Conservation (phyloP, 2,888 invertebrate genomes). For the Perizoma affinitatum region DNA sequence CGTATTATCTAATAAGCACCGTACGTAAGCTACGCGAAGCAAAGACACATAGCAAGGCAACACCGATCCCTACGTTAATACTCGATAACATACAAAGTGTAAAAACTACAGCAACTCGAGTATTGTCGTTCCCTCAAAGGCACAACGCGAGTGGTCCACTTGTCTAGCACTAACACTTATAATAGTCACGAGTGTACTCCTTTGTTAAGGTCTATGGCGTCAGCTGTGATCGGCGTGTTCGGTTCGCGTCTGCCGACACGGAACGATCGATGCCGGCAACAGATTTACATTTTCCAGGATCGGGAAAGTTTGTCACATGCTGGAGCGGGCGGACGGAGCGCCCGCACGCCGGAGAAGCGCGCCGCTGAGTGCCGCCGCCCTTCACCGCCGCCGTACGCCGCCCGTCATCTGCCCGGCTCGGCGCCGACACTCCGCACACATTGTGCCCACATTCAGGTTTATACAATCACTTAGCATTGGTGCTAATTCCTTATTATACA, state of each 20-base stretch:
- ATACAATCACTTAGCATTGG: constrained; percentile 60
- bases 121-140: constrained; percentile 67
- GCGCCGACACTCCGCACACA: constrained; percentile 39
- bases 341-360: constrained; percentile 81
- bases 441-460: constrained; percentile 53
- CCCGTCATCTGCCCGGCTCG: constrained; percentile 41
- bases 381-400: constrained; percentile 55
- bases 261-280: constrained; percentile 80
- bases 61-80: constrained; percentile 73
- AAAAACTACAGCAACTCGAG: constrained; percentile 64
- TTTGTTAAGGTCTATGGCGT: constrained; percentile 77
- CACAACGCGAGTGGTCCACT: constrained; percentile 80
- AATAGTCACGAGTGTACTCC: constrained; percentile 44
- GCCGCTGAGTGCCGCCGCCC: constrained; percentile 78
- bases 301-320: constrained; percentile 82
- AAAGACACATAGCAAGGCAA: constrained; percentile 84
- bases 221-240: constrained; percentile 77
- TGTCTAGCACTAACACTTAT: constrained; percentile 70
- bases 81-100: constrained; percentile 66
- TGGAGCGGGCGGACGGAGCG: constrained; percentile 76
- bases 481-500: constrained; percentile 34
- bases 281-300: constrained; percentile 83
- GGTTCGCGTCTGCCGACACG: constrained; percentile 66
- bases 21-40: constrained; percentile 78
- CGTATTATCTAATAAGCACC: constrained; percentile 71